These are phyloP conservation scores for Salminus brasiliensis DNA, from an alignment of 2,113 vertebrate genomes.

Conservation along the genomic window DNA sequence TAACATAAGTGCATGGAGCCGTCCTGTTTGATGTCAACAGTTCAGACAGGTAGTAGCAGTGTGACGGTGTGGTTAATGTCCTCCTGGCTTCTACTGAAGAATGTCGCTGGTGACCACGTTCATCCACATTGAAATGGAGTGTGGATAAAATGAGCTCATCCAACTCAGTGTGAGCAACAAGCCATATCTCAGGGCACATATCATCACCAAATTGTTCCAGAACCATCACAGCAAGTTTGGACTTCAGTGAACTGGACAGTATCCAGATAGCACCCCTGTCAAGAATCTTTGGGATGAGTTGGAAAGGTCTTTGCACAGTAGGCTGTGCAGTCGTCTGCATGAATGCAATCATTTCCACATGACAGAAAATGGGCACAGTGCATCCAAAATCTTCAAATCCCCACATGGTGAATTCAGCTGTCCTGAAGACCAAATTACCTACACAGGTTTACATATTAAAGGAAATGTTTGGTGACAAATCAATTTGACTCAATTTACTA, in stretches of 20 bases:
- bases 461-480: no score
- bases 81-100: no score
- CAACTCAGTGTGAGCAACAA: no score
- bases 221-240: no score
- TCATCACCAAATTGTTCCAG: no score
- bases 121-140: not conserved
- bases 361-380: not conserved
- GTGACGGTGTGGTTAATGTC: not conserved
- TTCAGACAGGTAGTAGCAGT: not conserved
- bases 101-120: not conserved
- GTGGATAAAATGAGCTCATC: not conserved
- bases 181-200: no score
- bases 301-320: not conserved
- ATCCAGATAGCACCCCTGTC: not conserved
- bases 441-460: no score
- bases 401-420: no score
- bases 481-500: not conserved
- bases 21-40: not conserved
- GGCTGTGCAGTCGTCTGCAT: not conserved
- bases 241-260: not conserved
- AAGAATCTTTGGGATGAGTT: not conserved
- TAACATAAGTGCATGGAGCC: not conserved
- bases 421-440: no score
- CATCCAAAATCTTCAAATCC: no score
- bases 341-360: not conserved